Evolutionary conservation across 2,888 invertebrate genomes (phyloP).

Genomic region (Nycteola revayana): DNA sequence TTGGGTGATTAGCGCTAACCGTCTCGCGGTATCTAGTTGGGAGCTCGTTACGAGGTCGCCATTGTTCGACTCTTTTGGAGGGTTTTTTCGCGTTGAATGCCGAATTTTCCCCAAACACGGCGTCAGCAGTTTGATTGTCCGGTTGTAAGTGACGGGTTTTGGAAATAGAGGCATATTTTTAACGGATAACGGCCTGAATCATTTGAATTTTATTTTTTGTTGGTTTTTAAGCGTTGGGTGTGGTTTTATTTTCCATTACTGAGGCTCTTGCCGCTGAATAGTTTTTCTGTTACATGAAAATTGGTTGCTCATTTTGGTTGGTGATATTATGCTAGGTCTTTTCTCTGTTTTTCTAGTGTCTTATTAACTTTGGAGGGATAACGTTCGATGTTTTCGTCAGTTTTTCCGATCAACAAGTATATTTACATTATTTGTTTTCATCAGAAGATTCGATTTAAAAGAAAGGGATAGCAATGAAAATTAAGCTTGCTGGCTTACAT

Average conservation of each 20-base stretch:
- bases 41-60: conserved; percentile 29
- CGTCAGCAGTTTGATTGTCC: conserved; percentile 49
- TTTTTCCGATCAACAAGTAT: conserved; percentile 9
- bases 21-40: conserved; percentile 22
- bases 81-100: conserved; percentile 40
- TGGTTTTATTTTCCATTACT: too few species aligned
- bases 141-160: conserved; percentile 26
- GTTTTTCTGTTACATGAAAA: too few species aligned
- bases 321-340: too few species aligned
- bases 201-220: conserved; percentile 3
- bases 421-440: conserved; percentile 1
- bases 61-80: conserved; percentile 38
- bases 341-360: conserved; percentile 1
- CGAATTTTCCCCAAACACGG: conserved; percentile 35
- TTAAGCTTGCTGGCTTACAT: too few species aligned
- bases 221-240: too few species aligned
- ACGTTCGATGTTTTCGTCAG: conserved; percentile 1
- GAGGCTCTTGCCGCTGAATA: too few species aligned
- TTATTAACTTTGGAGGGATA: conserved; percentile 6
- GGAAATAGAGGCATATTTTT: conserved; percentile 24
- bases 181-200: conserved; percentile 5
- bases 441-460: conserved; percentile 4
- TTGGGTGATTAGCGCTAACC: conserved; percentile 28
- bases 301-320: too few species aligned
- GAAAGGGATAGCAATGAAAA: neutral